Percentiles rank a stretch among this genome's conserved stretches.
Conservation (phyloP, 2,888 invertebrate genomes). For the Trichogramma evanescens region DNA sequence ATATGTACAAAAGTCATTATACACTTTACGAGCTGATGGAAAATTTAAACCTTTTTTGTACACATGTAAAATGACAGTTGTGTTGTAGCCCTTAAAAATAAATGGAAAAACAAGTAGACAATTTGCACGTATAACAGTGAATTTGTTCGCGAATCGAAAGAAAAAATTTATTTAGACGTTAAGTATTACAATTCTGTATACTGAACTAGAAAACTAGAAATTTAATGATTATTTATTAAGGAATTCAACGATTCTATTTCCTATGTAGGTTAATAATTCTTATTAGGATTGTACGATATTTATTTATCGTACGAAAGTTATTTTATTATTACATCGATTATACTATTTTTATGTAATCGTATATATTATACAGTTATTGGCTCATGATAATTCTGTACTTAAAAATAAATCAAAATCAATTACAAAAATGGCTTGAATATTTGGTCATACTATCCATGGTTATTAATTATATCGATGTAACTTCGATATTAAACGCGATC, state of each 20-base stretch:
- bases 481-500: too few species aligned
- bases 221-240: neutral
- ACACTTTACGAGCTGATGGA: too few species aligned
- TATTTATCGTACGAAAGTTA: slow-evolving; percentile 34
- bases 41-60: too few species aligned
- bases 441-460: neutral
- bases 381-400: slow-evolving; percentile 38
- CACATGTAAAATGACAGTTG: too few species aligned
- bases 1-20: slow-evolving; percentile 15
- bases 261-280: slow-evolving; percentile 23
- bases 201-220: too few species aligned
- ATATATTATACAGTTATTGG: slow-evolving; percentile 32
- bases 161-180: neutral
- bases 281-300: slow-evolving; percentile 34
- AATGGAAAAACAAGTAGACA: neutral
- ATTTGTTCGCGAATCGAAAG: slow-evolving; percentile 4
- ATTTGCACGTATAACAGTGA: slow-evolving; percentile 19
- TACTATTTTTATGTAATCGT: slow-evolving; percentile 34
- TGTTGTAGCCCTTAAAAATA: neutral
- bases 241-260: slow-evolving; percentile 23
- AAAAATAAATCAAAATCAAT: slow-evolving; percentile 25
- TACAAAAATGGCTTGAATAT: slow-evolving; percentile 12
- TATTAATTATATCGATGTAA: slow-evolving; percentile 1
- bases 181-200: too few species aligned
- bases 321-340: slow-evolving; percentile 32